Evolutionary conservation across 1,140 invertebrate genomes (phyloP), one percentile per base, ranked within the genome.

Genomic region (Stenopsyche tienmushanensis): DNA sequence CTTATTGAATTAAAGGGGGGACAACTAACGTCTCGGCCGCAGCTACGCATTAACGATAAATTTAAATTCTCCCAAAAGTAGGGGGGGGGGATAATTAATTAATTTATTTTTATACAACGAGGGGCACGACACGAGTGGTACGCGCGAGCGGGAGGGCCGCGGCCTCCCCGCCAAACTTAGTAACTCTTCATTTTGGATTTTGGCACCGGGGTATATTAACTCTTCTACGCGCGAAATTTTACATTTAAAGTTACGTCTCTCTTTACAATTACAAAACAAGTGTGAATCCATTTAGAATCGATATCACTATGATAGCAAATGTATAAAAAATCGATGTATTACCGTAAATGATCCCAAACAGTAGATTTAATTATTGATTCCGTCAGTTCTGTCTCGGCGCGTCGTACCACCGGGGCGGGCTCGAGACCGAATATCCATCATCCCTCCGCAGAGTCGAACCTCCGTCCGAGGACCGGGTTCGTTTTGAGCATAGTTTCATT

Each of bases 271-370:
- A 60, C n/a, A 47, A 69, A 65, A 57, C 58, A 69, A 65, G 42
- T 65, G 67, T 54, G 62, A 29, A 26, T 54, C 52, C 42, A 47
- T 47, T 69, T 64, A 65, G 64, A 69, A 69, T 69, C 67, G 67
- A 39, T 64, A 53, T 62, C 21, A 41, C 63, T 65, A 69, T 63
- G 59, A 66, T 70, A 70, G 60, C 64, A 62, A 34, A 64, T 66
- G 23, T 49, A 66, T 62, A 67, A 71, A 65, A 71, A 71, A 63
- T 71, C 69, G 69, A 71, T 71, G 69, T 70, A 70, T 67, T 67
- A 62, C 65, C 69, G 45, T 67, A 65, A 71, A 71, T 71, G 69
- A 67, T 71, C 69, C 69, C 69, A 71, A 67, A 71, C 69, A 71
- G 65, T 71, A 64, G 62, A 67, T 64, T 58, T 70, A 60, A 66